Base-by-base conservation (phyloP, 2,113 vertebrate genomes). In the Anser brachyrhynchus region DNA sequence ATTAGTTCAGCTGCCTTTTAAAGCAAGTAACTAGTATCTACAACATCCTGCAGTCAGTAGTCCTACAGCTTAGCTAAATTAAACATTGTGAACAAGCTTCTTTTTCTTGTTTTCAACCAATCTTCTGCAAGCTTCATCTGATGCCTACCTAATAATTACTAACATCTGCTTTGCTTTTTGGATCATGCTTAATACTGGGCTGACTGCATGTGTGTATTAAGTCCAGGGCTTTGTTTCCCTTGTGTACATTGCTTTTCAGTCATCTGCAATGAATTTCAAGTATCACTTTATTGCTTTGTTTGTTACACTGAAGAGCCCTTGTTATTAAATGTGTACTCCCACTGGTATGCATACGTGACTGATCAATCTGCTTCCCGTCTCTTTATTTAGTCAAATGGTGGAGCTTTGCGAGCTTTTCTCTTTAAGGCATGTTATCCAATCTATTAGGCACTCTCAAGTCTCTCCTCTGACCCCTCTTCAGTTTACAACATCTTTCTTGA, bases 401-500 rank as follows among this genome's bases (percentile, higher is more conserved):
- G 51, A 92, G 51, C 55, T 31, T 55, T 71, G 64, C 9, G 44
- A 93, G 83, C 23, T 81, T 89, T 91, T 39, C 39, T 86, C 16
- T 91, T 67, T 49, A 80, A 67, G 26, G 35, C n/a, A 7, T 19
- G 55, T 81, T 94, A 77, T 61, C 62, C 87, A n/a, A 83, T 52
- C 84, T 81, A 52, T 85, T 43, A 65, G 43, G 79, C 90, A 94
- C 29, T 90, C 37, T 57, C 61, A 79, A 76, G 70, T 41, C 46
- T 87, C 43, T 84, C 65, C 73, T 96, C 70, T 82, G 87, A 85
- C 70, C 33, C 84, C 28, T 49, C 78, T 31, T 57, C 49, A 65
- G 66, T 85, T 94, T 89, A 31, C 78, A 72, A 78, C 77, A 87
- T 85, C 82, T 87, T 96, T 85, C 54, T 87, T 90, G 75, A 83